These are phyloP conservation scores for Leucoptera coffeella DNA, from an alignment of 2,888 invertebrate species.

Conservation along the genomic window DNA sequence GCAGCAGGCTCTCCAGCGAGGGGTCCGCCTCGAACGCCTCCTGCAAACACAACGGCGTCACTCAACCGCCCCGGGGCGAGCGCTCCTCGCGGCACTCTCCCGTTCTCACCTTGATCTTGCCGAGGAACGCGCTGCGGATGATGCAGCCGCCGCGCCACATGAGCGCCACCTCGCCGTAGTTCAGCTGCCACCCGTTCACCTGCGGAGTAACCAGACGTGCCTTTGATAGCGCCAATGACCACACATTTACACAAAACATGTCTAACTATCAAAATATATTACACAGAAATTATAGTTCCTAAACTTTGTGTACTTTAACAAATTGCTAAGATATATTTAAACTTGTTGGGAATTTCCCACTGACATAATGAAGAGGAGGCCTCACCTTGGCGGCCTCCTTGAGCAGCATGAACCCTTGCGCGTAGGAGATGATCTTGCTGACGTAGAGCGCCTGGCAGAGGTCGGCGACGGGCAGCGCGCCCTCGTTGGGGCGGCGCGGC, in stretches of 20 bases:
- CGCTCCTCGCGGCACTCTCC: too few species aligned
- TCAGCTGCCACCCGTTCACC: conserved; percentile 84
- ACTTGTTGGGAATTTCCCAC: too few species aligned
- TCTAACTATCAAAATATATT: too few species aligned
- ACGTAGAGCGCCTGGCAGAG: conserved; percentile 90
- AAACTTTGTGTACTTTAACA: too few species aligned
- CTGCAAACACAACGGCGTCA: conserved; percentile 32
- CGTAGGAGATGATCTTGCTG: conserved; percentile 97
- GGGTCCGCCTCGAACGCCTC: conserved; percentile 88
- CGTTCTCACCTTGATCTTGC: conserved; percentile 47
- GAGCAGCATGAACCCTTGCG: conserved; percentile 95
- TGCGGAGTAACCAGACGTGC: conserved; percentile 8
- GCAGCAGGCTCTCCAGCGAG: conserved; percentile 74
- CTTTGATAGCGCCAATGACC: too few species aligned
- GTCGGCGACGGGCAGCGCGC: conserved; percentile 81
- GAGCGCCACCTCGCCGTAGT: conserved; percentile 95
- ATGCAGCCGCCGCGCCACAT: conserved; percentile 99
- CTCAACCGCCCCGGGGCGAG: too few species aligned
- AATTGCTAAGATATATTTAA: too few species aligned
- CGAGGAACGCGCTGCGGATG: conserved; percentile 69
- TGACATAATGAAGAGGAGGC: too few species aligned
- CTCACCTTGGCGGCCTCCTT: conserved; percentile 81
- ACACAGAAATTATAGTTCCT: too few species aligned
- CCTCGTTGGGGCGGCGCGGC: conserved; percentile 55
- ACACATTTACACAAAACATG: too few species aligned